Evolutionary conservation across 2,113 vertebrate genomes (phyloP), one percentile per base, ranked within the genome.

Genomic region (Fregata magnificens): DNA sequence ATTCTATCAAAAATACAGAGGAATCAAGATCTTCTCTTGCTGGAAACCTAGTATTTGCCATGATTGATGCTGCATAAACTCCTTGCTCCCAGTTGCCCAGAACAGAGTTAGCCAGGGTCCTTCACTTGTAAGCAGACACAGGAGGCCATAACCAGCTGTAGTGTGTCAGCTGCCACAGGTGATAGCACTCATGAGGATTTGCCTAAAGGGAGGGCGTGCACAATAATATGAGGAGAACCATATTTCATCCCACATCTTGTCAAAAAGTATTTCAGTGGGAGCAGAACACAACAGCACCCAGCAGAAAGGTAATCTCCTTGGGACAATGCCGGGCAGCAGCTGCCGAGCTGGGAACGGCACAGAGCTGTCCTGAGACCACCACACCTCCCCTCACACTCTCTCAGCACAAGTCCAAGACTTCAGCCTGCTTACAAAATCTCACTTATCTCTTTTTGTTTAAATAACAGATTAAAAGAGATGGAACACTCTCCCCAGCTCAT

Each of bases 341-440:
- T 3, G 1, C 31, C 1, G 0, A 49, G 40, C 31, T 69, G 55
- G 45, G n/a, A 65, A 42, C 0, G 1, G 26, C 65, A 55, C 6
- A 0, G 83, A 76, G 55, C 83, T 76, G 28, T n/a, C 34, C 74
- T 2, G 13, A 26, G 19, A 16, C 13, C 66, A 80, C 62, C 83
- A 84, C 15, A 5, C 5, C 25, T 16, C 11, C 22, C 14, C 32
- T 63, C 31, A 14, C 12, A 1, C 28, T 26, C 31, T 40, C 28
- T 31, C 4, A 53, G 42, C 29, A 19, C 22, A 42, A 70, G 24
- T 5, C 42, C 66, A 71, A 44, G 18, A 19, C 83, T 49, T 45
- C 67, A 58, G 32, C 26, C 78, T 93, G 47, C 38, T 25, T 29
- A 31, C 36, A 55, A 80, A 31, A 76, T 24, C 45, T 45, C 42